Percentiles rank a stretch among this genome's conserved stretches.
Conservation (phyloP, 2,797 vertebrate species). For the Ambastaia sidthimunki region DNA sequence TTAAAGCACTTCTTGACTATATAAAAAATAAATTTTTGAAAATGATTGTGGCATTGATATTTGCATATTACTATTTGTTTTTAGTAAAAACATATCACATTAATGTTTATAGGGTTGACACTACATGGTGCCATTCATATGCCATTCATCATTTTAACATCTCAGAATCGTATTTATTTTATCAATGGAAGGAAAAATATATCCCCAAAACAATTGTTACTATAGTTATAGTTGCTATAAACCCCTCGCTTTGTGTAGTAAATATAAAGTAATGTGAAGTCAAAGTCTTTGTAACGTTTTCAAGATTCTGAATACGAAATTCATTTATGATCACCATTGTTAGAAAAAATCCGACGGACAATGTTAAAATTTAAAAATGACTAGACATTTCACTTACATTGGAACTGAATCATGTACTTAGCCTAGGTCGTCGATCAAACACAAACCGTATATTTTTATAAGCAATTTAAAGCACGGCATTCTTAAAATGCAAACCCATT, state of each 20-base stretch:
- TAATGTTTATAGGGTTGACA: neutral
- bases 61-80: constrained; percentile 5
- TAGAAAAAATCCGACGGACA: neutral
- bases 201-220: neutral
- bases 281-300: neutral
- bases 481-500: neutral
- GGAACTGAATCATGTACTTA: neutral
- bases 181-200: neutral
- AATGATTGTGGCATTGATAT: neutral
- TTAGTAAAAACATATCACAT: neutral
- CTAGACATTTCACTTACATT: too few species aligned
- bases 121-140: neutral
- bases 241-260: too few species aligned
- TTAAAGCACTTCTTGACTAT: constrained; percentile 61
- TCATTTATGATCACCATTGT: neutral
- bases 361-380: neutral
- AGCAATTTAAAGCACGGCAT: too few species aligned
- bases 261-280: neutral
- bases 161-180: neutral
- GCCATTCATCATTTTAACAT: too few species aligned
- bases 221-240: too few species aligned
- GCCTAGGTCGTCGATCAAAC: neutral
- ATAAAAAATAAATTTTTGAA: constrained; percentile 56
- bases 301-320: neutral
- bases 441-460: neutral